Evolutionary conservation across 2,888 invertebrate genomes (phyloP), one percentile per base, ranked within the genome.

Genomic region (Eupithecia exiguata): DNA sequence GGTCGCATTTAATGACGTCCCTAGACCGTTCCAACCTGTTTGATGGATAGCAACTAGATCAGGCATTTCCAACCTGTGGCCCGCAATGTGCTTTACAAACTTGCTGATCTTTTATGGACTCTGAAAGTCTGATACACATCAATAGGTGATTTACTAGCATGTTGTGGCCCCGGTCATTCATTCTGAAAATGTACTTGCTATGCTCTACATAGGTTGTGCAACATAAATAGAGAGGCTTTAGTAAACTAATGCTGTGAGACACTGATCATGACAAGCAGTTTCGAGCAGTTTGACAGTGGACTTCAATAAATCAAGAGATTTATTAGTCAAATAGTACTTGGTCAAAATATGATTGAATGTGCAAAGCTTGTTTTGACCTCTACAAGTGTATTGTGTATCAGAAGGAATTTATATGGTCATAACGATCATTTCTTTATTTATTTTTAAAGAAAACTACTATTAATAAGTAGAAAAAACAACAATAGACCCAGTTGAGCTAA

Each of bases 1-100:
- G 90, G 92, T 92, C 91, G 87, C 87, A 90, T 92, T 92, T 92
- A 92, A 92, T 92, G 92, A 92, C 90, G 90, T 86, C 82, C 63
- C 86, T 83, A 87, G 87, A 85, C 81, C 83, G 84, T 84, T 81
- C 83, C 83, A 86, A 87, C 87, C 87, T 83, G 90, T 89, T 92
- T 91, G 91, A 92, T 90, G 88, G 88, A 92, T 91, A 87, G 87
- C 82, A 84, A 87, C 86, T 84, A 82, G 70, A 72, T 71, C 76
- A 76, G 76, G 25, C 49, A 49, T 66, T 62, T 62, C 66, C 76
- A 73, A 76, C 71, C 69, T 72, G 61, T n/a, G 71, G 73, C 65
- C 70, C 66, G 67, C 68, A 35, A 25, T 30, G 53, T 38, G 70
- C 30, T 69, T 66, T 61, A 30, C 70, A 53, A 58, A 68, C 49